Base-by-base conservation (phyloP, 2,113 vertebrate genomes). In the Clinocottus analis region DNA sequence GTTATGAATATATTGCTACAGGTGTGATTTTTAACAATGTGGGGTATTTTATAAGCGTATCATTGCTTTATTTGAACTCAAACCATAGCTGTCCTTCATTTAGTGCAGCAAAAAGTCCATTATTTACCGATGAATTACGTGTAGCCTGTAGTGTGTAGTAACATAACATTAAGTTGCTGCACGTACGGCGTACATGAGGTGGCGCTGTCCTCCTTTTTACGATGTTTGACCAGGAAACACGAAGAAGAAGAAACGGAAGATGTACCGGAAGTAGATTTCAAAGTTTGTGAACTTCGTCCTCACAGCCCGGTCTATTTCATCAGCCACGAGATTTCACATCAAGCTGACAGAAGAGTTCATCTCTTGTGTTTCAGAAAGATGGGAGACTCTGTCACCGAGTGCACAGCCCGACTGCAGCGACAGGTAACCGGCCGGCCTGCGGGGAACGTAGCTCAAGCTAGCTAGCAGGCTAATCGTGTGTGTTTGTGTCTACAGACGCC, bases 341-440 rank as follows among this genome's bases (percentile, higher is more conserved):
- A 39, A 10, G 16, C 25, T 14, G 3, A 1, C 53, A 10, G 4
- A 17, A 29, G 62, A 81, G 71, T 64, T 63, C 65, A 0, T 27
- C 8, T 11, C 0, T 59, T 1, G 78, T 1, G 41, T 47, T 72
- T 70, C 8, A 7, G 47, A 92, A 90, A 82, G 51, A 98, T 98
- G 97, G 96, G 92, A 79, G 93, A 90, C 4, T 56, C 86, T 13
- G 66, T 96, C 68, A 90, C 80, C 33, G 82, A 93, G 58, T 95
- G 93, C 74, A 90, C 94, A 0, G 87, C 90, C 70, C 94, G 96
- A 33, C 88, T 98, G 27, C 89, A 92, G 35, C 90, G 94, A 85
- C 97, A 99, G 97, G 97, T 98, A 3, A 81, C 92, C 21, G 14
- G 4, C 47, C 47, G 12, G 5, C 17, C 4, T 1, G 9, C 2